These are phyloP conservation scores for Aphodius sticticus DNA, from an alignment of 2,888 invertebrate species.

Conservation along the genomic window DNA sequence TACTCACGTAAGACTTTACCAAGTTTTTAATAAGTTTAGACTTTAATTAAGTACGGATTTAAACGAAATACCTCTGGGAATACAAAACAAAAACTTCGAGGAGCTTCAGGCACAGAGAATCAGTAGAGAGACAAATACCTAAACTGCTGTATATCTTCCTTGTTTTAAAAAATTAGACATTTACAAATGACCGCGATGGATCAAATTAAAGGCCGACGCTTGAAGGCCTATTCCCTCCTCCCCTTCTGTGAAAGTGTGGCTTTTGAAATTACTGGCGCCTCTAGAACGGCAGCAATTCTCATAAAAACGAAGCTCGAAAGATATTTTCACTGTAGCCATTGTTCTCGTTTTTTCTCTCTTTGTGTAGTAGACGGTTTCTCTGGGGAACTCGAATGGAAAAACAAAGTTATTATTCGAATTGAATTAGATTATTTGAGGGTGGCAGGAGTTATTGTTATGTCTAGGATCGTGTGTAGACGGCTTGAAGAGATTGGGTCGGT, in stretches of 20 bases:
- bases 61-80: neutral
- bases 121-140: neutral
- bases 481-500: neutral
- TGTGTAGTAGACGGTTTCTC: neutral
- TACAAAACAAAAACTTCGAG: neutral
- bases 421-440: neutral
- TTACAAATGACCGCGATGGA: neutral
- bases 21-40: too few relatives aligned
- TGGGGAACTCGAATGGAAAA: neutral
- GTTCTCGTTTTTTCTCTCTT: neutral
- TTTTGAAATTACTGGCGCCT: neutral
- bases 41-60: neutral
- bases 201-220: neutral
- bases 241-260: neutral
- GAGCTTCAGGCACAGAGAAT: neutral
- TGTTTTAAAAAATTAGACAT: neutral
- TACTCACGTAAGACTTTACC: too few relatives aligned
- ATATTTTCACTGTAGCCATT: neutral
- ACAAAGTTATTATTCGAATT: slow-evolving; percentile 4
- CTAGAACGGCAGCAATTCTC: neutral
- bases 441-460: neutral
- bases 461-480: neutral
- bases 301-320: neutral
- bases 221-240: neutral
- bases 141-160: neutral